A percentile compares a stretch with the other conserved stretches of the same genome.
Conservation (phyloP, 2,113 vertebrate genomes). For the Maccullochella peelii region DNA sequence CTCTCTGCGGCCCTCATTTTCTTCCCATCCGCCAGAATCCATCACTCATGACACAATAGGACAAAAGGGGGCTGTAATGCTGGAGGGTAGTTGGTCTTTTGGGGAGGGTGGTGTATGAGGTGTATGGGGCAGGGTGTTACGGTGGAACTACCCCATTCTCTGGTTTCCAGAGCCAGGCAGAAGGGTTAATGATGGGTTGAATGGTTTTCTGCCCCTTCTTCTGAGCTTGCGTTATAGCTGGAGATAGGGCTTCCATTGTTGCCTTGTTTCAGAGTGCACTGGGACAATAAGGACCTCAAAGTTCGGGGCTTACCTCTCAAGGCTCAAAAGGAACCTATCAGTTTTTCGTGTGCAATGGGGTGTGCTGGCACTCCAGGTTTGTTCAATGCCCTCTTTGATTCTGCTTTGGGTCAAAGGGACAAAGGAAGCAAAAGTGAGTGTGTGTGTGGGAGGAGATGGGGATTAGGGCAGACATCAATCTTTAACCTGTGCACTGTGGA, state of each 20-base stretch:
- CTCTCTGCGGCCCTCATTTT: slow-evolving; percentile 69
- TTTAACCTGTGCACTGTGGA: slow-evolving; percentile 74
- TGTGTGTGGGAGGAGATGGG: slow-evolving; percentile 70
- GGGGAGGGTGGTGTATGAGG: slow-evolving; percentile 64
- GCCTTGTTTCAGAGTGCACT: slow-evolving; percentile 76
- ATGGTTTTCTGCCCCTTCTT: slow-evolving; percentile 77
- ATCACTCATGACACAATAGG: slow-evolving; percentile 78
- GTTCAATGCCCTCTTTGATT: slow-evolving; percentile 77
- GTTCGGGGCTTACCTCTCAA: slow-evolving; percentile 71
- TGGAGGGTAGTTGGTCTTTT: slow-evolving; percentile 62
- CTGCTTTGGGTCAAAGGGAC: slow-evolving; percentile 57
- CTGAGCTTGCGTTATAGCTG: slow-evolving; percentile 72
- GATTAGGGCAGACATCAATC: slow-evolving; percentile 73
- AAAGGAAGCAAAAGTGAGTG: slow-evolving; percentile 72
- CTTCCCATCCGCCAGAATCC: slow-evolving; percentile 76
- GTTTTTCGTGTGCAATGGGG: slow-evolving; percentile 82
- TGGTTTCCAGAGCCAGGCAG: slow-evolving; percentile 66
- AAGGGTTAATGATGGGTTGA: slow-evolving; percentile 80
- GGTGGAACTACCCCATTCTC: slow-evolving; percentile 80
- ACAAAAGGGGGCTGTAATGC: slow-evolving; percentile 78
- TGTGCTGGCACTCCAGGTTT: slow-evolving; percentile 76
- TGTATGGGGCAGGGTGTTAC: slow-evolving; percentile 72
- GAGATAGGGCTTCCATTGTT: slow-evolving; percentile 67
- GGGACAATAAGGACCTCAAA: slow-evolving; percentile 76
- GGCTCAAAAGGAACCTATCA: slow-evolving; percentile 62